phyloP scores from a whole-genome alignment of 1,140 invertebrate genomes.

The Hetaerina americana region DNA sequence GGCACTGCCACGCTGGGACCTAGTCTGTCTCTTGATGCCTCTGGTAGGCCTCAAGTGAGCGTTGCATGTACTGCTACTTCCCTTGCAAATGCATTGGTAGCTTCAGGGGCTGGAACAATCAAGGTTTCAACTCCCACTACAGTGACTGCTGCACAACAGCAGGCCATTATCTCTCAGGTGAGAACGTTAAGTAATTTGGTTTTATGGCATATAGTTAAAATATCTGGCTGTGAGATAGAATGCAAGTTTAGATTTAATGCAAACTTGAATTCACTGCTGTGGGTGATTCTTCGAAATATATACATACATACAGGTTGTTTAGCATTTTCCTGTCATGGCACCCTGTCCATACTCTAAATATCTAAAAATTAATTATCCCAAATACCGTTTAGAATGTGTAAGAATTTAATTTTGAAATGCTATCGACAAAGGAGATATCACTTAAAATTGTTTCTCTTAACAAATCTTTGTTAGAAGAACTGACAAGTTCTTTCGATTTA shows the following conservation, averaged over 20 bases:
- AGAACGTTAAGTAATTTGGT: neutral
- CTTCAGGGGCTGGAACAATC: slow-evolving; percentile 17
- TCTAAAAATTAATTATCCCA: neutral
- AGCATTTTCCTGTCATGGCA: neutral
- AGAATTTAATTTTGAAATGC: too few relatives aligned
- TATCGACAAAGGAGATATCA: too few relatives aligned
- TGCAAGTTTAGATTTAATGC: neutral
- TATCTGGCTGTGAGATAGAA: neutral
- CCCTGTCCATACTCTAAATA: neutral
- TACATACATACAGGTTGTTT: neutral
- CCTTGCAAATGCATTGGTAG: slow-evolving; percentile 15
- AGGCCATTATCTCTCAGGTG: slow-evolving; percentile 26
- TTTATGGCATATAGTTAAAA: neutral
- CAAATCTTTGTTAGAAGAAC: too few relatives aligned
- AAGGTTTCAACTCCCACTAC: slow-evolving; percentile 18
- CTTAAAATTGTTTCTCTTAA: too few relatives aligned
- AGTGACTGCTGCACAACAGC: slow-evolving; percentile 18
- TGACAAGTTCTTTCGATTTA: too few relatives aligned
- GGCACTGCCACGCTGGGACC: slow-evolving; percentile 15
- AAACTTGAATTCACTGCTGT: neutral
- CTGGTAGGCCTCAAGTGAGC: slow-evolving; percentile 17
- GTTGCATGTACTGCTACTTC: slow-evolving; percentile 14
- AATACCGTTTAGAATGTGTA: too few relatives aligned
- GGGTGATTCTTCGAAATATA: neutral
- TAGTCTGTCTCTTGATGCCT: slow-evolving; percentile 19